Evolutionary conservation across 1,140 invertebrate genomes (phyloP).

Genomic region (Bombus breviceps): DNA sequence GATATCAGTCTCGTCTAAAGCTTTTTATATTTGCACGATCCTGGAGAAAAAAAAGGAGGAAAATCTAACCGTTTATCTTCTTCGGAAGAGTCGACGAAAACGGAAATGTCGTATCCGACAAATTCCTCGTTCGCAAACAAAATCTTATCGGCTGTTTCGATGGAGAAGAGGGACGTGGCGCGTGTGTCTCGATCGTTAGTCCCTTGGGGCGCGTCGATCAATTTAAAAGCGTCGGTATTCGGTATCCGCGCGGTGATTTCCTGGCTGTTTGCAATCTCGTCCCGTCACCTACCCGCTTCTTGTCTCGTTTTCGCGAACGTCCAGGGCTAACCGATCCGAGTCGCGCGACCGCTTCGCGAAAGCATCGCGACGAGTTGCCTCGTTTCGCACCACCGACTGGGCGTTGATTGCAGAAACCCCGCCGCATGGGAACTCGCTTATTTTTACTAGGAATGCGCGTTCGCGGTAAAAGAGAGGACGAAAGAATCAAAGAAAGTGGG

Average conservation of each 20-base stretch:
- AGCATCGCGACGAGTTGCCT: slow-evolving; percentile 24
- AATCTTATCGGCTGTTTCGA: neutral
- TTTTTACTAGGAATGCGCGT: slow-evolving; percentile 65
- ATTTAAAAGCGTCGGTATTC: neutral
- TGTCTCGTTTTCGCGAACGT: neutral
- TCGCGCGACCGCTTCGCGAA: slow-evolving; percentile 21
- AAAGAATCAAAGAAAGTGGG: slow-evolving; percentile 1
- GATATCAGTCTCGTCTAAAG: neutral
- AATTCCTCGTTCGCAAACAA: neutral
- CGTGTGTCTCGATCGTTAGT: neutral
- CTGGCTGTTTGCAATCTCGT: no score
- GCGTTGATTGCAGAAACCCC: slow-evolving; percentile 50
- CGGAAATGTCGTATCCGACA: neutral
- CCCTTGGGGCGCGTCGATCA: neutral
- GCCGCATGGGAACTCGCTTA: slow-evolving; percentile 52
- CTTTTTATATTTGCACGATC: neutral
- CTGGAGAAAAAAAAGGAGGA: neutral
- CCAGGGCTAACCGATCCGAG: neutral
- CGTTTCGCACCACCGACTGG: neutral
- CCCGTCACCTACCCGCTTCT: neutral
- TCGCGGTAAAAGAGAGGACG: neutral
- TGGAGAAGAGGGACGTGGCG: neutral
- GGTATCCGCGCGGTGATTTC: no score
- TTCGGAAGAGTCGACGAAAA: neutral
- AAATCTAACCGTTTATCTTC: neutral